These are phyloP conservation scores for Turdus rufiventris DNA, from an alignment of 2,113 vertebrate genomes.

Conservation along the genomic window DNA sequence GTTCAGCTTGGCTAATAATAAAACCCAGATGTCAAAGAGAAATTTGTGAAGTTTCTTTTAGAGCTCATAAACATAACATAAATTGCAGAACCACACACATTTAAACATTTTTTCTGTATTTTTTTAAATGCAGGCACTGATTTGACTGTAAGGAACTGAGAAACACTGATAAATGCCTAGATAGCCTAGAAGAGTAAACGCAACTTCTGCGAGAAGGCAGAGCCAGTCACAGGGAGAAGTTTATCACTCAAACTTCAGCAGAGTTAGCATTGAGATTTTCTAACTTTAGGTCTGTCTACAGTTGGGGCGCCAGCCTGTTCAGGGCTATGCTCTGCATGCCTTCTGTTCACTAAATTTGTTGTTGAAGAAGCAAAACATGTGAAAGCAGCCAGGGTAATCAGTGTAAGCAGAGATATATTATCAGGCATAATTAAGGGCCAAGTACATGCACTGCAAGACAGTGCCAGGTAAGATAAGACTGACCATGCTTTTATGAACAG, in stretches of 20 bases:
- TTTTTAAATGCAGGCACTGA: background rate
- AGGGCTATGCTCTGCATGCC: background rate
- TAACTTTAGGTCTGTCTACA: background rate
- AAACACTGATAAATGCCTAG: background rate
- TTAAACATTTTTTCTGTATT: background rate
- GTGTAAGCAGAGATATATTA: background rate
- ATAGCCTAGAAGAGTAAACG: background rate
- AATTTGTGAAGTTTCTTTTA: slow-evolving; percentile 10
- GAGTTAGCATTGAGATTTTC: background rate
- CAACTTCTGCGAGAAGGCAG: background rate
- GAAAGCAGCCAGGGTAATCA: background rate
- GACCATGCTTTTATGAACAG: background rate
- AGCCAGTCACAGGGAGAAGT: background rate
- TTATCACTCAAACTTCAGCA: background rate
- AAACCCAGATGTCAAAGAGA: slow-evolving; percentile 28
- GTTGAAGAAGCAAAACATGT: background rate
- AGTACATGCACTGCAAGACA: background rate
- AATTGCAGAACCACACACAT: background rate
- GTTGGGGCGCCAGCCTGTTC: background rate
- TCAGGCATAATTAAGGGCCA: background rate
- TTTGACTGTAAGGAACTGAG: background rate
- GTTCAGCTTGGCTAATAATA: slow-evolving; percentile 16
- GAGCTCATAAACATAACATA: background rate
- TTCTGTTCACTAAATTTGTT: background rate
- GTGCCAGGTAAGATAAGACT: background rate